phyloP scores from a whole-genome alignment of 2,113 vertebrate species.

The Thermophis baileyi region DNA sequence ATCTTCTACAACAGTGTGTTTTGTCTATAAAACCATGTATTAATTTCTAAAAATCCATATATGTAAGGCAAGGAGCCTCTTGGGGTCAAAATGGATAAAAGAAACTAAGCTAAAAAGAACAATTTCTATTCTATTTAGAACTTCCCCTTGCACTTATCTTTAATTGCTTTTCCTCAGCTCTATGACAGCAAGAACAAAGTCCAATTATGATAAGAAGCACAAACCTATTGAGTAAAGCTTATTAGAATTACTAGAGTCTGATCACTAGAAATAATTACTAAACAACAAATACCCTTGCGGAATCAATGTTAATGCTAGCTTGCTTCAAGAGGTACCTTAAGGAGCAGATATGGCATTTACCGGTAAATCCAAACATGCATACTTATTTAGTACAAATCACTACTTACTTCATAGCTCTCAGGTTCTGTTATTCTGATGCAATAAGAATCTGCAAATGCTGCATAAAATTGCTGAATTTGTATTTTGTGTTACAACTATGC shows the following conservation, averaged over 20 bases:
- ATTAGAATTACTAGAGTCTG: conserved; percentile 15
- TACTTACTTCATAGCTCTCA: neutral
- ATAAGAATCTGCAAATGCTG: neutral
- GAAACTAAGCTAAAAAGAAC: conserved; percentile 2
- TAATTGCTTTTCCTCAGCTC: conserved; percentile 16
- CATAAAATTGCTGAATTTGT: neutral
- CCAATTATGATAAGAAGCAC: conserved; percentile 30
- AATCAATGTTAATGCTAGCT: conserved; percentile 1
- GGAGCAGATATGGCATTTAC: neutral
- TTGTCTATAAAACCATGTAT: conserved; percentile 2
- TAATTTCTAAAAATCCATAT: neutral
- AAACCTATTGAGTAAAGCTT: conserved; percentile 18
- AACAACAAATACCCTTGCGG: conserved; percentile 15
- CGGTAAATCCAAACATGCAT: neutral
- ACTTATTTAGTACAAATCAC: neutral
- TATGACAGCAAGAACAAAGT: conserved; percentile 21
- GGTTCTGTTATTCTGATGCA: neutral
- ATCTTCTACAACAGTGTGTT: neutral
- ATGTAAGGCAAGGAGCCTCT: neutral
- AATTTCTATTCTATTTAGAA: conserved; percentile 22
- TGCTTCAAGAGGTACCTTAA: neutral
- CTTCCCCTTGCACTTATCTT: conserved; percentile 7
- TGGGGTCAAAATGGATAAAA: conserved; percentile 11
- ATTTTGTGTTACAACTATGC: neutral
- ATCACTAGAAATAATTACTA: conserved; percentile 22